Evolutionary conservation across 2,113 vertebrate genomes (phyloP).

Genomic region (Zosterops pallidus): DNA sequence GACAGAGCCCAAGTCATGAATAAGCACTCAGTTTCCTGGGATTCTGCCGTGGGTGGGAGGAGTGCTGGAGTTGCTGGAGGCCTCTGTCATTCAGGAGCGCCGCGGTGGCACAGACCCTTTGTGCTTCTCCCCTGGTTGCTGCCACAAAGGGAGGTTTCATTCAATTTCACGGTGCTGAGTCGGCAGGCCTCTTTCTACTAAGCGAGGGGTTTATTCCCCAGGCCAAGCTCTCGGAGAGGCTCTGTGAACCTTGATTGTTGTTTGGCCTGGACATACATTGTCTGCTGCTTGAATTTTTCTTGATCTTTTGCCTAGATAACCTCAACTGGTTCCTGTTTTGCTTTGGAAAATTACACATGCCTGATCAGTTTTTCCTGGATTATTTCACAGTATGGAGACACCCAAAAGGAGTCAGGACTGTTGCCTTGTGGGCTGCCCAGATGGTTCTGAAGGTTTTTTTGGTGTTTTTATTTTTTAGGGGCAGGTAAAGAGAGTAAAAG

Average conservation of each 20-base stretch:
- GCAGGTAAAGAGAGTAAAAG: not conserved
- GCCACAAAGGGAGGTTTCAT: constrained; percentile 88
- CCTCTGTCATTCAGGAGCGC: constrained; percentile 75
- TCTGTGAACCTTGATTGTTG: constrained; percentile 47
- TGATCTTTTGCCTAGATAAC: constrained; percentile 63
- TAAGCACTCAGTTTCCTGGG: constrained; percentile 74
- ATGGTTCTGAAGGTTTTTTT: not conserved
- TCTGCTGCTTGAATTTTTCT: constrained; percentile 65
- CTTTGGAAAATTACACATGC: constrained; percentile 7
- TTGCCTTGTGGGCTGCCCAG: not conserved
- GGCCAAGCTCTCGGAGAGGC: constrained; percentile 50
- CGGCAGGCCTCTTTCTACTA: constrained; percentile 67
- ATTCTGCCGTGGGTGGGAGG: constrained; percentile 60
- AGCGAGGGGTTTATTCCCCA: not conserved
- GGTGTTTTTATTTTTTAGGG: not conserved
- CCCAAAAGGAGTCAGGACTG: not conserved
- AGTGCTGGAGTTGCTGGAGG: constrained; percentile 62
- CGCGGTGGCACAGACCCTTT: constrained; percentile 78
- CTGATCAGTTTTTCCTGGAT: not conserved
- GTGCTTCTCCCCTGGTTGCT: constrained; percentile 78
- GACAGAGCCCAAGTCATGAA: constrained; percentile 79
- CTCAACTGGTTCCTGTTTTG: constrained; percentile 28
- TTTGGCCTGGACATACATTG: constrained; percentile 53
- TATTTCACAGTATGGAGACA: not conserved
- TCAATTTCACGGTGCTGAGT: constrained; percentile 79